These are phyloP conservation scores for Sebastes schlegelii DNA, from an alignment of 2,113 vertebrate species.

Conservation along the genomic window DNA sequence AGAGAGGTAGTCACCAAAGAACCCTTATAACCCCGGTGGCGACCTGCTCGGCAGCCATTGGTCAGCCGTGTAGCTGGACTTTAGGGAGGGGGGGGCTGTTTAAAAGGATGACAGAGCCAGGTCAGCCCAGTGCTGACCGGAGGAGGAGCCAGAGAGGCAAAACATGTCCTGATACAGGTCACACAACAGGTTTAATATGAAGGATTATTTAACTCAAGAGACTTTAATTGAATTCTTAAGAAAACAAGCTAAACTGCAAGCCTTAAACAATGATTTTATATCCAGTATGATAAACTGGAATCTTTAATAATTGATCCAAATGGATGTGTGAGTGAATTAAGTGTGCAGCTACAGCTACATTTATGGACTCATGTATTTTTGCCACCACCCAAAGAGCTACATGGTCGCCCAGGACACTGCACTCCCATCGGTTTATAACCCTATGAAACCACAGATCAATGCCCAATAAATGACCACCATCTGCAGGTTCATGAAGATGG, in stretches of 20 bases:
- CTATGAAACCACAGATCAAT: constrained; percentile 30
- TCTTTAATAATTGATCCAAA: background rate
- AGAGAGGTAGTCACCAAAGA: constrained; percentile 48
- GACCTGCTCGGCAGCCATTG: constrained; percentile 28
- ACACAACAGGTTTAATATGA: background rate
- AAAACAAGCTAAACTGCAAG: background rate
- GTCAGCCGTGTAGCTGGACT: constrained; percentile 29
- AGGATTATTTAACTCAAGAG: background rate
- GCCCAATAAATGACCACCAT: constrained; percentile 31
- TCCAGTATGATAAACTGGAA: background rate
- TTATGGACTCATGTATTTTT: constrained; percentile 37
- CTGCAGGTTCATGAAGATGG: constrained; percentile 10
- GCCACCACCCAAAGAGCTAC: constrained; percentile 12
- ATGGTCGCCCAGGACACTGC: constrained; percentile 28
- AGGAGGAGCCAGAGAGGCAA: constrained; percentile 1
- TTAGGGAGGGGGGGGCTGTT: background rate
- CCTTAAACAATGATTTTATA: background rate
- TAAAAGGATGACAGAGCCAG: background rate
- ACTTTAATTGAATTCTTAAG: background rate
- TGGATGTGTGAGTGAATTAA: background rate
- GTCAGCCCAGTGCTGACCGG: constrained; percentile 30
- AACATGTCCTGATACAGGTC: background rate
- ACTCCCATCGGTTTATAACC: constrained; percentile 39
- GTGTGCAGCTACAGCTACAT: constrained; percentile 6
- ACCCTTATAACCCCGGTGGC: constrained; percentile 35